Evolutionary conservation across 2,888 invertebrate species (phyloP).

Genomic region (Camponotus fellah): DNA sequence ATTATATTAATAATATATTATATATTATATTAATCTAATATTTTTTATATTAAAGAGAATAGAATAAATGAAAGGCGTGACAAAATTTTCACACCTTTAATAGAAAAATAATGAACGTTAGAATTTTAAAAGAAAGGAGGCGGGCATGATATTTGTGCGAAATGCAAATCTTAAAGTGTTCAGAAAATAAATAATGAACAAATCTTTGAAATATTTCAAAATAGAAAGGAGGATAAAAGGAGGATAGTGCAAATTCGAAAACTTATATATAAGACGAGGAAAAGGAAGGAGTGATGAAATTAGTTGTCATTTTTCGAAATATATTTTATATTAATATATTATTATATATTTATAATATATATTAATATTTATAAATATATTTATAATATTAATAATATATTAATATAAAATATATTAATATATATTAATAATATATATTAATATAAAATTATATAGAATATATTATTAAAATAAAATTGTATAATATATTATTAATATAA

Average conservation of each 20-base stretch:
- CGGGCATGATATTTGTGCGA: neutral
- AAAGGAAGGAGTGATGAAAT: neutral
- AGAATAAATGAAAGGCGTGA: neutral
- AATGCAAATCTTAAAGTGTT: neutral
- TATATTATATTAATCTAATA: too few species aligned
- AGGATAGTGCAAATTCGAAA: neutral
- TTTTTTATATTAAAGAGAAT: neutral
- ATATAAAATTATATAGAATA: too few species aligned
- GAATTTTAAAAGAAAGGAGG: neutral
- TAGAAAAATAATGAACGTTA: neutral
- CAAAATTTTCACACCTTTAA: neutral
- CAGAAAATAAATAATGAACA: conserved; percentile 25
- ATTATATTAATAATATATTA: too few species aligned
- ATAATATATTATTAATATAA: too few species aligned
- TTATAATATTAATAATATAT: too few species aligned
- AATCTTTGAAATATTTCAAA: neutral
- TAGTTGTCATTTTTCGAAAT: neutral
- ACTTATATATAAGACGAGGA: neutral
- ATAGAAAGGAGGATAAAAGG: neutral
- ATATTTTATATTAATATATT: too few species aligned
- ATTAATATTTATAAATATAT: too few species aligned
- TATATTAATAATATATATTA: too few species aligned
- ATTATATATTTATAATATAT: too few species aligned
- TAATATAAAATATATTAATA: too few species aligned
- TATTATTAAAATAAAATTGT: too few species aligned